A percentile compares a stretch with the other conserved stretches of the same genome.
Conservation (phyloP, 1,140 invertebrate genomes). For the Elymnias hypermnestra region DNA sequence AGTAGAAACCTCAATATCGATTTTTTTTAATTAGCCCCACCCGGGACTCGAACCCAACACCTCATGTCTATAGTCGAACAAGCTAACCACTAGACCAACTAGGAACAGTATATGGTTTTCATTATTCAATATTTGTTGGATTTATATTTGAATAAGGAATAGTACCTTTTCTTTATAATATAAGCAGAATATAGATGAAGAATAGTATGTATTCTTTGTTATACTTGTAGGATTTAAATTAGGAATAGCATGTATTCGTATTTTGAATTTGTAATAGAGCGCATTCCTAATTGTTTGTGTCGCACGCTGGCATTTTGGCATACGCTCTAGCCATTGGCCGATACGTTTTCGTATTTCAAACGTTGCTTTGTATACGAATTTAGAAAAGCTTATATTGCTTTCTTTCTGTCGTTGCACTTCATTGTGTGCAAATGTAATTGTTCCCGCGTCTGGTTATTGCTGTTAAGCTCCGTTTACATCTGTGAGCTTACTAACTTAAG, state of each 20-base stretch:
- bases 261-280: slow-evolving; percentile 54
- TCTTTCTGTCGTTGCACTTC: slow-evolving; percentile 48
- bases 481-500: slow-evolving; percentile 8
- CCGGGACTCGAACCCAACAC: too few relatives aligned
- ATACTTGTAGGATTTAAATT: slow-evolving; percentile 59
- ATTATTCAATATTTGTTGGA: too few relatives aligned
- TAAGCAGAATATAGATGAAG: slow-evolving; percentile 41
- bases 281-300: slow-evolving; percentile 70
- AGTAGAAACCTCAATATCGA: too few relatives aligned
- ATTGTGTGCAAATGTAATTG: slow-evolving; percentile 63
- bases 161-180: slow-evolving; percentile 38
- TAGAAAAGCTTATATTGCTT: slow-evolving; percentile 60
- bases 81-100: too few relatives aligned
- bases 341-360: slow-evolving; percentile 59
- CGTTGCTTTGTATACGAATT: slow-evolving; percentile 65
- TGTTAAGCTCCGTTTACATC: slow-evolving; percentile 21
- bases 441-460: slow-evolving; percentile 27
- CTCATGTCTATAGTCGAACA: too few relatives aligned
- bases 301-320: slow-evolving; percentile 64
- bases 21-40: too few relatives aligned
- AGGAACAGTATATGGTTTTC: too few relatives aligned
- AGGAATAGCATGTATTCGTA: slow-evolving; percentile 25
- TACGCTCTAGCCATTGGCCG: slow-evolving; percentile 65
- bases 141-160: too few relatives aligned
- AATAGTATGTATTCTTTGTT: slow-evolving; percentile 32